Evolutionary conservation across 2,797 vertebrate species (phyloP).

Genomic region (Gouania willdenowi): DNA sequence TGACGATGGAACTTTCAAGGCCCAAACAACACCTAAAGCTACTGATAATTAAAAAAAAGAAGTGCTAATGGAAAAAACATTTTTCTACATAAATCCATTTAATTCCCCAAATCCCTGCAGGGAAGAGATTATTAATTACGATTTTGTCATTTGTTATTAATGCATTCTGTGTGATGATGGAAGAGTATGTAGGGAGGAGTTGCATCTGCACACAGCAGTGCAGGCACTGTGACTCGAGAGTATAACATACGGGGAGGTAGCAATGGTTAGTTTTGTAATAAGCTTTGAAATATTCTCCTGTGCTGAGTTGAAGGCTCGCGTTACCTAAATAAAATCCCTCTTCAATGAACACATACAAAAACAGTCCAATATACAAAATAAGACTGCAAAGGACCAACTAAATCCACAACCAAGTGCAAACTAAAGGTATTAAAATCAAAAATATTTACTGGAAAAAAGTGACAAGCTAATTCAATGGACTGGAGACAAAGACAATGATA

Average conservation of each 20-base stretch:
- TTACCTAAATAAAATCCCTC: too few relatives aligned
- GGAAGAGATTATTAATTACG: conserved; percentile 55
- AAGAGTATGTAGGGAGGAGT: conserved; percentile 28
- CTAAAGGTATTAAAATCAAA: too few relatives aligned
- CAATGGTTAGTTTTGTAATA: too few relatives aligned
- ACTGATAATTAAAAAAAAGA: conserved; percentile 50
- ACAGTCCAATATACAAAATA: too few relatives aligned
- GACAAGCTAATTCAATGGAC: too few relatives aligned
- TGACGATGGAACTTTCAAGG: conserved; percentile 8
- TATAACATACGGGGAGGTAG: not conserved
- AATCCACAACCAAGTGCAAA: too few relatives aligned
- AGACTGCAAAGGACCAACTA: too few relatives aligned
- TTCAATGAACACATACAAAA: too few relatives aligned
- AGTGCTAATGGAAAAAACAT: not conserved
- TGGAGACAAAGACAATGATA: too few relatives aligned
- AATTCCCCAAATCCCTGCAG: conserved; percentile 26
- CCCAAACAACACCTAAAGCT: conserved; percentile 9
- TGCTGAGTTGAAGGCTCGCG: too few relatives aligned
- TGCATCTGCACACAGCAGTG: conserved; percentile 11
- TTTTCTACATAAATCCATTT: conserved; percentile 22
- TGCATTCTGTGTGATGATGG: conserved; percentile 64
- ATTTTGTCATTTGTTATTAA: conserved; percentile 60
- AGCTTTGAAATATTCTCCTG: too few relatives aligned
- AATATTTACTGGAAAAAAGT: too few relatives aligned
- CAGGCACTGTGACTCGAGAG: not conserved